Evolutionary conservation across 2,797 vertebrate genomes (phyloP), one percentile per base, ranked within the genome.

Genomic region (Sebastes matsubarae): DNA sequence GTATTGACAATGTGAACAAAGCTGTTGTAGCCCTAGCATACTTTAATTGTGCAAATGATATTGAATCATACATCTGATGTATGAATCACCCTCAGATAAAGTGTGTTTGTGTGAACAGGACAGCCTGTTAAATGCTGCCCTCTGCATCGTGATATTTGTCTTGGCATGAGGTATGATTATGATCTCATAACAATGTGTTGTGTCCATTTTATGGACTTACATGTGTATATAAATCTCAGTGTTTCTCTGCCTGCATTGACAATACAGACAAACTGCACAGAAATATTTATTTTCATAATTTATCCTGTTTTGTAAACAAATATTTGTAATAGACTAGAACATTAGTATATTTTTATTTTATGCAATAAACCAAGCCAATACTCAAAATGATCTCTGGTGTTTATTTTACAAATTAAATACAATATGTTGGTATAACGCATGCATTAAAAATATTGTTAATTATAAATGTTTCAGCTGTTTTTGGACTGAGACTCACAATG

Each of bases 201-300:
- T 29, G 66, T 55, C 16, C 65, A 75, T 88, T 80, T 59, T 81
- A 72, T 59, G 30, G 30, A 74, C 59, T 71, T 65, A 68, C 7
- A 25, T 70, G 30, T 75, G 60, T 72, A 80, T 63, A 77, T 82
- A 58, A 59, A 75, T 84, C 70, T 86, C 8, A 72, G 54, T 75
- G 72, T 76, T 83, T 84, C 79, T 85, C 58, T 87, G 78, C 85
- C 75, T 90, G 72, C 80, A 85, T 87, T 88, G 74, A 85, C 69
- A 86, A 83, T 87, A 89, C 73, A 83, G 57, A 82, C 67, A 80
- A 88, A 72, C 82, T 87, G 87, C 85, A 93, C 92, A 94, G 55
- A 90, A 85, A 81, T 94, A 94, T 95, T 94, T 95, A 95, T 95
- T 95, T 95, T 95, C 86, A 89, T 93, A 94, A 92, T 93, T 92